A percentile compares a stretch with the other conserved stretches of the same genome.
phyloP scores from a whole-genome alignment of 2,888 invertebrate genomes.

The Dolichomitus sp. region DNA sequence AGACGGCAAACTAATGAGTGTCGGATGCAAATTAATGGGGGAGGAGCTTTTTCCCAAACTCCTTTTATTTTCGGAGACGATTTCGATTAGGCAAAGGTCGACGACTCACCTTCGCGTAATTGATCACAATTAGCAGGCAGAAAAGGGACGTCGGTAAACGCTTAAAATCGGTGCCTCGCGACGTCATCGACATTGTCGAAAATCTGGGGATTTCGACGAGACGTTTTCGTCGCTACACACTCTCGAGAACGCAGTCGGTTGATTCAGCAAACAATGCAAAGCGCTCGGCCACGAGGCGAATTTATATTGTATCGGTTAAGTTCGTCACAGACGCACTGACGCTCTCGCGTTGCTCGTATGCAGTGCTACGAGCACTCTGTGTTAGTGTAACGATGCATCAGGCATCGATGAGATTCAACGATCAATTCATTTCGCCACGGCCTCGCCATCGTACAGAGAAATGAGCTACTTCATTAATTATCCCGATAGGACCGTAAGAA shows the following conservation, averaged over 20 bases:
- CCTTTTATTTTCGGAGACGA: not conserved
- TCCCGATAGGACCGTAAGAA: slow-evolving; percentile 63
- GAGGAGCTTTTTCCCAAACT: not conserved
- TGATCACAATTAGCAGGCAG: slow-evolving; percentile 52
- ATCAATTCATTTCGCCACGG: slow-evolving; percentile 65
- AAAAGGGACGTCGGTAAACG: slow-evolving; percentile 31
- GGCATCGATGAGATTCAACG: slow-evolving; percentile 67
- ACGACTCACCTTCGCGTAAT: slow-evolving; percentile 62
- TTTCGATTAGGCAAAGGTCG: slow-evolving; percentile 1
- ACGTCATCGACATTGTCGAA: slow-evolving; percentile 57
- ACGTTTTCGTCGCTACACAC: not conserved
- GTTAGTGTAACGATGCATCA: slow-evolving; percentile 49
- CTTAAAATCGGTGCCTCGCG: slow-evolving; percentile 49
- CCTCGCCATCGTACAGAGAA: slow-evolving; percentile 55
- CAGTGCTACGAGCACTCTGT: not conserved
- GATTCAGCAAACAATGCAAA: slow-evolving; percentile 64
- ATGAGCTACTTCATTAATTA: slow-evolving; percentile 65
- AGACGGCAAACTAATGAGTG: not conserved
- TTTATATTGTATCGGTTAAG: slow-evolving; percentile 65
- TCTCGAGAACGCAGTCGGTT: slow-evolving; percentile 11
- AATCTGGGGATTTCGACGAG: slow-evolving; percentile 6
- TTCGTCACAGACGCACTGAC: slow-evolving; percentile 32
- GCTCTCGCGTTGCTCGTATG: not conserved
- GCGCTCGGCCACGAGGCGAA: slow-evolving; percentile 15
- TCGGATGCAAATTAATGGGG: slow-evolving; percentile 32